Evolutionary conservation across 2,797 vertebrate genomes (phyloP).

Genomic region (Tenualosa thibaudeaui): DNA sequence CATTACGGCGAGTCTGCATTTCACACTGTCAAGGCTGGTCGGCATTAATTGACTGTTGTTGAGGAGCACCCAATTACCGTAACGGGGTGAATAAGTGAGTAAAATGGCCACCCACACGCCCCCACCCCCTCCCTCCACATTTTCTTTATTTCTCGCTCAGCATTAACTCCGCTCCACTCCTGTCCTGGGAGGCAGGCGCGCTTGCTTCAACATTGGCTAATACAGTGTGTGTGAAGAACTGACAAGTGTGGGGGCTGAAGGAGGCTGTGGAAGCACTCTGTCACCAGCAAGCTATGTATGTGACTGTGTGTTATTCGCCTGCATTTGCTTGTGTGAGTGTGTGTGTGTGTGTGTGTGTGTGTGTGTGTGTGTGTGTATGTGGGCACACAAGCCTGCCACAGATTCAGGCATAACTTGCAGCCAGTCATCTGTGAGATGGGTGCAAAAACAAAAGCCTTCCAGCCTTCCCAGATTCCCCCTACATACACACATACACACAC

Average conservation of each 20-base stretch:
- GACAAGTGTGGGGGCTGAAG: constrained; percentile 24
- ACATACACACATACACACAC: constrained; percentile 3
- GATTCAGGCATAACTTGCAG: constrained; percentile 21
- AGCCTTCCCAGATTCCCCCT: constrained; percentile 3
- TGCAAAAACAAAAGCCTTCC: constrained; percentile 42
- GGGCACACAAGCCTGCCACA: background rate
- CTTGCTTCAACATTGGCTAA: background rate
- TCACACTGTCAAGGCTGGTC: background rate
- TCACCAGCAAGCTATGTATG: constrained; percentile 1
- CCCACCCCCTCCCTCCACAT: background rate
- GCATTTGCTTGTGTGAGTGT: background rate
- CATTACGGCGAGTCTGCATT: background rate
- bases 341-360: background rate
- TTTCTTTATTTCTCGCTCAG: background rate
- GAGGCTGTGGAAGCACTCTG: constrained; percentile 21
- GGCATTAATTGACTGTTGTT: constrained; percentile 22
- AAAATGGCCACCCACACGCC: background rate
- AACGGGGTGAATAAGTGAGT: constrained; percentile 14
- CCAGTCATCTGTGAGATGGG: constrained; percentile 31
- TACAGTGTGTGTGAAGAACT: constrained; percentile 5
- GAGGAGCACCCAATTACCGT: constrained; percentile 10
- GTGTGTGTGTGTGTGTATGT: background rate
- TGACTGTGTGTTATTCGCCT: background rate
- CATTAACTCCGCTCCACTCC: background rate
- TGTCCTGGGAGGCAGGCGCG: background rate